Evolutionary conservation across 1,140 invertebrate species (phyloP).

Genomic region (Drosophila triauraria): DNA sequence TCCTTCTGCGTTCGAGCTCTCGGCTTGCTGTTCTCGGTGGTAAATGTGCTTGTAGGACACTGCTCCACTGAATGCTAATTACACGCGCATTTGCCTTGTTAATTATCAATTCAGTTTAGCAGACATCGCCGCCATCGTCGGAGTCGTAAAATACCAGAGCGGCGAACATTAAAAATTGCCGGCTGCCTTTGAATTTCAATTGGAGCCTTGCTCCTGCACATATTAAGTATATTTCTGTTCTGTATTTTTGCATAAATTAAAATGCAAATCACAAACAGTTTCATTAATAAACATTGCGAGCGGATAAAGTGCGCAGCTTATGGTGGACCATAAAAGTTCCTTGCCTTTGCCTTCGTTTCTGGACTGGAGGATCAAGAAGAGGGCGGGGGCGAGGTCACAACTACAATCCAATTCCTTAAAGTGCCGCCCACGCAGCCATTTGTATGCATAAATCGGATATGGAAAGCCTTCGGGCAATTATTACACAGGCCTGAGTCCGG

Average conservation of each 20-base stretch:
- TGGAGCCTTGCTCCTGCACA: conserved; percentile 52
- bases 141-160: conserved; percentile 73
- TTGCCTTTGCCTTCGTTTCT: background rate
- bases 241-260: conserved; percentile 81
- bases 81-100: conserved; percentile 82
- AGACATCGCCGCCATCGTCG: conserved; percentile 60
- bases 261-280: conserved; percentile 83
- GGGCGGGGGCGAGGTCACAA: conserved; percentile 35
- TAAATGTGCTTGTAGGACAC: conserved; percentile 40
- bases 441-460: conserved; percentile 48
- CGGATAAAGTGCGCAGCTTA: conserved; percentile 74
- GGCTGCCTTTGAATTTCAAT: conserved; percentile 78
- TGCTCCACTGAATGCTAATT: conserved; percentile 78
- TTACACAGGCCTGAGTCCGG: background rate
- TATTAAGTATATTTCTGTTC: conserved; percentile 69
- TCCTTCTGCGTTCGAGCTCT: too few relatives aligned
- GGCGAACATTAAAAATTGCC: conserved; percentile 77
- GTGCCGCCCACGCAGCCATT: conserved; percentile 39
- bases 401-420: conserved; percentile 64
- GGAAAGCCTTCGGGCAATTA: conserved; percentile 56
- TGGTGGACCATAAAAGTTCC: conserved; percentile 67
- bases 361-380: background rate
- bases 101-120: conserved; percentile 81
- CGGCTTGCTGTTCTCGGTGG: background rate
- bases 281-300: conserved; percentile 82